Percentiles rank a stretch among this genome's conserved stretches.
phyloP scores from a whole-genome alignment of 2,797 vertebrate genomes.

The Ptychadena robeensis region DNA sequence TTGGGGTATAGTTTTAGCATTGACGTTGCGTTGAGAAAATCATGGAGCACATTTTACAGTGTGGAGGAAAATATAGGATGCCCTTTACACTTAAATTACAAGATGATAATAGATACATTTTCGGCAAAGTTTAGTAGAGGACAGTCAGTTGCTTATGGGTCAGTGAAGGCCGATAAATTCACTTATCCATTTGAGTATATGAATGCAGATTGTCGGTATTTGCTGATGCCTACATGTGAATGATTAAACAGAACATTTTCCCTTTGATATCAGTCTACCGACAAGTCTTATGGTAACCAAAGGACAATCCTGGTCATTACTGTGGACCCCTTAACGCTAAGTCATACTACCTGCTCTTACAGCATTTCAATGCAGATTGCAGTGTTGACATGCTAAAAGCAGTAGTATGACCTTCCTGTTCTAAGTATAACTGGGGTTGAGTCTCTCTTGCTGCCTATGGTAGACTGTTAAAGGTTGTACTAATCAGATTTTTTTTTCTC shows the following conservation, averaged over 20 bases:
- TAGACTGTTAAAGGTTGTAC: not conserved
- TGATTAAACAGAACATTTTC: not conserved
- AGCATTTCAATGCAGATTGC: not conserved
- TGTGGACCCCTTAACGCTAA: not conserved
- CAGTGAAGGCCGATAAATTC: not conserved
- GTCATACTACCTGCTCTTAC: not conserved
- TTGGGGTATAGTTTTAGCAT: conserved; percentile 30
- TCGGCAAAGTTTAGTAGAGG: not conserved
- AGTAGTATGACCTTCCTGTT: not conserved
- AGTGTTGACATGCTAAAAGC: not conserved
- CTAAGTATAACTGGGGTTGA: not conserved
- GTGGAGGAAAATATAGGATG: not conserved
- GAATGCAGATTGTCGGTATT: not conserved
- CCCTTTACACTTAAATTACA: not conserved
- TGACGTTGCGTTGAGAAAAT: not conserved
- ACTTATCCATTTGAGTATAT: not conserved
- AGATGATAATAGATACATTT: not conserved
- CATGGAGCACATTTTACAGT: not conserved
- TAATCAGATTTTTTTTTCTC: not conserved
- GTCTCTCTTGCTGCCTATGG: not conserved
- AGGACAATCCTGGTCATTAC: not conserved
- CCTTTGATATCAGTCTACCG: not conserved
- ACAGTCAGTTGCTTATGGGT: not conserved
- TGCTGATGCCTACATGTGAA: not conserved
- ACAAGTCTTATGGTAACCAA: not conserved